These are phyloP conservation scores for Aphidoletes aphidimyza DNA, from an alignment of 2,888 invertebrate genomes.

Conservation along the genomic window DNA sequence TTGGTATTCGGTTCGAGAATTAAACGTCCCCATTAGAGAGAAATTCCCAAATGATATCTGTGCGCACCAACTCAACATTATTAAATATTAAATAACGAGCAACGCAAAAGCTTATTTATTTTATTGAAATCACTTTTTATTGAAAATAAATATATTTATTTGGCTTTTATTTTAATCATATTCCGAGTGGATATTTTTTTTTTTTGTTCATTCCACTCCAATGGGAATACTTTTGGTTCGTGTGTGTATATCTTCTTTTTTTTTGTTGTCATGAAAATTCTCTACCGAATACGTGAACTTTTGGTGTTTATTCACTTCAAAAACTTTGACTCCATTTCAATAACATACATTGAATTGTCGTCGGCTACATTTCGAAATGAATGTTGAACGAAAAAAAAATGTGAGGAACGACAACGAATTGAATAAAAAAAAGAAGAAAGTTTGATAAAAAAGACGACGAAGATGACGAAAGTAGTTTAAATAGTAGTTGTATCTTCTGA, in stretches of 20 bases:
- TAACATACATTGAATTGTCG: constrained; percentile 21
- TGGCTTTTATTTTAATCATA: constrained; percentile 51
- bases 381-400: background rate
- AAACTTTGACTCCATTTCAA: constrained; percentile 40
- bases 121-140: background rate
- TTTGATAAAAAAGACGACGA: background rate
- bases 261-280: background rate
- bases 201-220: background rate
- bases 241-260: background rate
- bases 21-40: background rate
- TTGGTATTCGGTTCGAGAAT: background rate
- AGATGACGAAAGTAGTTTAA: constrained; percentile 40
- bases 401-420: background rate
- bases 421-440: background rate
- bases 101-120: background rate
- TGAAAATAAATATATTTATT: constrained; percentile 39
- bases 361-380: background rate
- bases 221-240: background rate
- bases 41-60: background rate
- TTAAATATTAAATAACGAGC: background rate
- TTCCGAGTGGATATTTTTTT: background rate
- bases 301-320: constrained; percentile 16
- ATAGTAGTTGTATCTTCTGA: too few relatives aligned
- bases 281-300: background rate
- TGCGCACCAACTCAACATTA: too few relatives aligned